Evolutionary conservation across 2,888 invertebrate species (phyloP).

Genomic region (Sarcophaga variegata): DNA sequence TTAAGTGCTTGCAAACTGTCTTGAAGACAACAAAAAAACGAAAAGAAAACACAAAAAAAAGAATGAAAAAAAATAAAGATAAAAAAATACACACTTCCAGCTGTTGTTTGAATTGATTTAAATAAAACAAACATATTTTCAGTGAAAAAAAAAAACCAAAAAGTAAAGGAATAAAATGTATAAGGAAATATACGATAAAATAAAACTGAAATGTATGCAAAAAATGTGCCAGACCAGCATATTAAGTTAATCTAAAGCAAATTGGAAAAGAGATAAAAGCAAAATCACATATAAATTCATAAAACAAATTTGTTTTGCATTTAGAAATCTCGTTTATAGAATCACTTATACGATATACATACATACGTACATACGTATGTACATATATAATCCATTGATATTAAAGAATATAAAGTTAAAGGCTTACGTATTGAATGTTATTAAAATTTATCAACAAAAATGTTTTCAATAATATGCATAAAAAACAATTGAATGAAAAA

Average conservation of each 20-base stretch:
- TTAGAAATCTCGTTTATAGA: no score
- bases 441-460: no score
- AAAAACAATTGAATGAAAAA: no score
- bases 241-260: neutral
- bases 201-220: neutral
- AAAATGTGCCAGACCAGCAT: conserved; percentile 28
- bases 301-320: neutral
- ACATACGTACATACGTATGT: no score
- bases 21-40: conserved; percentile 8
- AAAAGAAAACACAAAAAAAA: neutral
- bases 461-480: no score
- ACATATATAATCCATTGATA: no score
- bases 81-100: neutral
- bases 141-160: conserved; percentile 6
- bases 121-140: conserved; percentile 1
- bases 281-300: conserved; percentile 19
- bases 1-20: conserved; percentile 15
- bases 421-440: no score
- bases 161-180: conserved; percentile 10
- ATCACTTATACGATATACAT: no score
- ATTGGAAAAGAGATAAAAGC: neutral
- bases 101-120: conserved; percentile 6
- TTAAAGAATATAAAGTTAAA: no score
- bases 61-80: no score
- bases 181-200: no score